Base-by-base conservation (phyloP, 1,140 invertebrate species). In the Holcopasites calliopsidis region DNA sequence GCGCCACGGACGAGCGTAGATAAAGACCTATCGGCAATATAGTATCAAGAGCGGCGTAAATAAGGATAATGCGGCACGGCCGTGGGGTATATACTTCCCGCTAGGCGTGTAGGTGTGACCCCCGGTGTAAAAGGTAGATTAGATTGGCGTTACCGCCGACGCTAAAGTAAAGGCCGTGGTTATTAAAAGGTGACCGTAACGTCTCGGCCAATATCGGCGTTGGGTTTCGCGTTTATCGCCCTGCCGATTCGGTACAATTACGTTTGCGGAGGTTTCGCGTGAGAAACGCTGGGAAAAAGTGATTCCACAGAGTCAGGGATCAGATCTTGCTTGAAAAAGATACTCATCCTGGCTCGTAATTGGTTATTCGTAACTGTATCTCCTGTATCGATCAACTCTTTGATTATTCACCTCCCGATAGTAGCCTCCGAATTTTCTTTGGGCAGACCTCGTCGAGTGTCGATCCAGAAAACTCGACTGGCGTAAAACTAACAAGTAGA, bases 21-120 rank as follows among this genome's bases (percentile, higher is more conserved):
- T 83, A 83, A 83, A 76, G 68, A 76, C 80, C 55, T 83, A 79
- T 83, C 62, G 68, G 58, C 68, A 83, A 83, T 83, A 83, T 83
- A 76, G 50, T 83, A 83, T 79, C 66, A 76, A 76, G 60, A 71
- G 50, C 58, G 66, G 68, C 55, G 72, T 82, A 83, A 83, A 83
- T 83, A 83, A 83, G 82, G 68, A 82, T 83, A 83, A 83, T 75
- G 65, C 72, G 76, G 55, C 66, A 65, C 60, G 65, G 44, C 65
- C 42, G 79, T n/a, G 71, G 68, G 76, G 44, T 47, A n/a, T 74
- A 75, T 65, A 76, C 69, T 83, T 83, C 78, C 77, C 60, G 31
- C 38, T 26, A 64, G 54, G 35, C 35, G 80, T 64, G 71, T 83
- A 73, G 76, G 82, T 83, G 80, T 82, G n/a, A n/a, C n/a, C 54